Conservation (phyloP, 2,797 vertebrate species). For the Enteromius trimaculatus region DNA sequence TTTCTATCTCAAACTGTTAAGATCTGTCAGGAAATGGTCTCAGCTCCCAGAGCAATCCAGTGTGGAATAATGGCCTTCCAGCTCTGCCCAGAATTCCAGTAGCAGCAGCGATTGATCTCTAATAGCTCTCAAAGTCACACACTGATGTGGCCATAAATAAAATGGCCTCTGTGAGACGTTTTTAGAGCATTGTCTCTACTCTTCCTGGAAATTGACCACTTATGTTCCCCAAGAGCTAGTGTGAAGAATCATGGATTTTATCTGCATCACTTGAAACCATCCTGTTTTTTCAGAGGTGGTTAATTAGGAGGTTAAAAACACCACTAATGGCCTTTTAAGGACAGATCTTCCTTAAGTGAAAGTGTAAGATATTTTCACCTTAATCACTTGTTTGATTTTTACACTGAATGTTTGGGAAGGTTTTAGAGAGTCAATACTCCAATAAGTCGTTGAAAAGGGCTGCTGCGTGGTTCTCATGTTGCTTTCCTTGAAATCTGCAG, state of each 20-base stretch:
- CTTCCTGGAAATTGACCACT: not conserved
- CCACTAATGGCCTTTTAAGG: slow-evolving; percentile 1
- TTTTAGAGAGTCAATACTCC: not conserved
- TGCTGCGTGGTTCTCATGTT: not conserved
- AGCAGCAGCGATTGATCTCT: slow-evolving; percentile 24
- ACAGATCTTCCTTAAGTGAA: not conserved
- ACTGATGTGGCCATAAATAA: slow-evolving; percentile 38
- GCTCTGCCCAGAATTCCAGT: not conserved
- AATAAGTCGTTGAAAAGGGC: not conserved
- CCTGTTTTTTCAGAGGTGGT: not conserved
- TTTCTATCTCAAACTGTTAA: slow-evolving; percentile 14
- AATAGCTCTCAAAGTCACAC: slow-evolving; percentile 26
- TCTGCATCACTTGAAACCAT: slow-evolving; percentile 14
- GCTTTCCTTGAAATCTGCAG: slow-evolving; percentile 11
- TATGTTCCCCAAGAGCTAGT: not conserved
- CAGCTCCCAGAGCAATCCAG: slow-evolving; percentile 12
- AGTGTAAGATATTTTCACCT: not conserved
- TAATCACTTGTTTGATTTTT: slow-evolving; percentile 19
- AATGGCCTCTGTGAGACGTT: not conserved
- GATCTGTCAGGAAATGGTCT: slow-evolving; percentile 24
- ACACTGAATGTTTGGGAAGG: not conserved
- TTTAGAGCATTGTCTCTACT: slow-evolving; percentile 30
- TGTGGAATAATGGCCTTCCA: slow-evolving; percentile 11
- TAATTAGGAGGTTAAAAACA: not conserved
- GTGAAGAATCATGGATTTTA: slow-evolving; percentile 10